Evolutionary conservation across 2,888 invertebrate genomes (phyloP).

Genomic region (Tachina fera): DNA sequence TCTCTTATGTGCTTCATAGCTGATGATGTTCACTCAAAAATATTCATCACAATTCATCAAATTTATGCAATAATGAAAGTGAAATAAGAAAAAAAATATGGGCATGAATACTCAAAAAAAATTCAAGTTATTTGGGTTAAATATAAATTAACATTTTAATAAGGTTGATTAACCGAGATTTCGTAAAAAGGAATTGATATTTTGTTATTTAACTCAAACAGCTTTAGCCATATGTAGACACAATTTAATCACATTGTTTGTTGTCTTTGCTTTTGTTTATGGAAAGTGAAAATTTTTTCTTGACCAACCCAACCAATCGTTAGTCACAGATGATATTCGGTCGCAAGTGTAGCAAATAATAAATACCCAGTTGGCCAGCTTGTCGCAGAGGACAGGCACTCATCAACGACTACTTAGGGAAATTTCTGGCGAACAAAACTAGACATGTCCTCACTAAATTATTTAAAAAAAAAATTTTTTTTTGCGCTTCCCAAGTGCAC

Average conservation of each 20-base stretch:
- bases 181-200: constrained; percentile 18
- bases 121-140: constrained; percentile 81
- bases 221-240: constrained; percentile 53
- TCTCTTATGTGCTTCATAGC: too few species aligned
- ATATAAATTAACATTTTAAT: constrained; percentile 80
- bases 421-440: too few species aligned
- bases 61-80: background rate
- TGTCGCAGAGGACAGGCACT: too few species aligned
- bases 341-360: background rate
- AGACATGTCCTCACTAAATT: too few species aligned
- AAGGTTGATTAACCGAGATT: constrained; percentile 47
- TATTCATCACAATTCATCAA: background rate
- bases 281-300: constrained; percentile 63
- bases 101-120: constrained; percentile 73
- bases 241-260: constrained; percentile 33
- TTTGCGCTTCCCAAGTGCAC: too few species aligned
- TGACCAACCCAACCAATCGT: background rate
- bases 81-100: constrained; percentile 8
- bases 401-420: too few species aligned
- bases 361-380: background rate
- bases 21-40: background rate
- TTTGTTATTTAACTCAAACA: too few species aligned
- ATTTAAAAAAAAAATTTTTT: too few species aligned
- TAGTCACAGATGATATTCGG: background rate
- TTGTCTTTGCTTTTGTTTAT: constrained; percentile 33